phyloP scores from a whole-genome alignment of 1,140 invertebrate species.

The Drosophila murphyi region DNA sequence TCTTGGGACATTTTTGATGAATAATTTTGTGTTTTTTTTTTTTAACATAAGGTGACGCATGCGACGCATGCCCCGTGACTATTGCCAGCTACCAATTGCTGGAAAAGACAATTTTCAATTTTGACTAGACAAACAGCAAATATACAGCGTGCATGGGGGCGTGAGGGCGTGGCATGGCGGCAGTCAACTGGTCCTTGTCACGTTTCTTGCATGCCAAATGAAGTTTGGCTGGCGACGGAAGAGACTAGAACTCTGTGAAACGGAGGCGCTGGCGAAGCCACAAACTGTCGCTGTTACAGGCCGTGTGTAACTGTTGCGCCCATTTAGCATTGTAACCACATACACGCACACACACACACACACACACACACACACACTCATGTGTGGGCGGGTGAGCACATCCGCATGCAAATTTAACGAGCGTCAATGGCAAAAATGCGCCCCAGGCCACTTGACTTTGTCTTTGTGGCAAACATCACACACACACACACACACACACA shows the following conservation, averaged over 20 bases:
- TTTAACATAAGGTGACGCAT: conserved; percentile 29
- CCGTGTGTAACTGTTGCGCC: conserved; percentile 63
- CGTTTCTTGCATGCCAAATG: conserved; percentile 74
- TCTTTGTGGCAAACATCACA: conserved; percentile 63
- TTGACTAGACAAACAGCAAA: conserved; percentile 39
- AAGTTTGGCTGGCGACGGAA: conserved; percentile 48
- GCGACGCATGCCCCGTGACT: conserved; percentile 19
- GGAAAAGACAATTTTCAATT: conserved; percentile 62
- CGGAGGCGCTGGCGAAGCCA: conserved; percentile 22
- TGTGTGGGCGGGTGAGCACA: conserved; percentile 8
- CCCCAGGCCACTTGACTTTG: conserved; percentile 73
- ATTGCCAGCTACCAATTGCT: conserved; percentile 47
- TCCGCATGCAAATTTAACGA: conserved; percentile 79
- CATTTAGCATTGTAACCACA: conserved; percentile 52
- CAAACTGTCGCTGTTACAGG: conserved; percentile 54
- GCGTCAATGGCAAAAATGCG: conserved; percentile 73
- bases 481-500: conserved; percentile 18
- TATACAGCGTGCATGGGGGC: not conserved
- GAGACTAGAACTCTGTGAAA: conserved; percentile 37
- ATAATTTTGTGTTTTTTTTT: conserved; percentile 52
- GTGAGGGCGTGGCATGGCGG: conserved; percentile 14
- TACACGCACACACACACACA: not conserved
- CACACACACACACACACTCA: conserved; percentile 23
- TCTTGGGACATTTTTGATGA: conserved; percentile 50
- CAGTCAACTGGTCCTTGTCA: conserved; percentile 68